phyloP scores from a whole-genome alignment of 2,113 vertebrate genomes.

The Recurvirostra avosetta region DNA sequence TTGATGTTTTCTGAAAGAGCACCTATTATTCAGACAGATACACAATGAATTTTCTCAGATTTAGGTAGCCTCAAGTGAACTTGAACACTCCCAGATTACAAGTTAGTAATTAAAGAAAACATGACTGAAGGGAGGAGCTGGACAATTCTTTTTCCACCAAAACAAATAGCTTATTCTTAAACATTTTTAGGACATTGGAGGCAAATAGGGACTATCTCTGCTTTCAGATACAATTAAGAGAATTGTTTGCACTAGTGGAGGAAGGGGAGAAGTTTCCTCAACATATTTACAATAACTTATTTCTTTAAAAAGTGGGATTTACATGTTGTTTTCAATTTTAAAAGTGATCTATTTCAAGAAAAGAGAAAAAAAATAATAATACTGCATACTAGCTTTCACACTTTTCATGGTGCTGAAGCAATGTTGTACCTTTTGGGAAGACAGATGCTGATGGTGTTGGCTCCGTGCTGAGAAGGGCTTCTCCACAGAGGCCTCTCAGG shows the following conservation, averaged over 20 bases:
- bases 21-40: not conserved
- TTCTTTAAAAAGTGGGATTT: not conserved
- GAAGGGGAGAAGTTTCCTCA: not conserved
- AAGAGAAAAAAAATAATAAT: not conserved
- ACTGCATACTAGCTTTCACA: not conserved
- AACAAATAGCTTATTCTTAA: not conserved
- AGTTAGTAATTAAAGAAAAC: not conserved
- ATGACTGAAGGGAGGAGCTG: not conserved
- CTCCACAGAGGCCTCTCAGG: not conserved
- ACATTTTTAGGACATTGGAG: not conserved
- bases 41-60: not conserved
- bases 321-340: not conserved
- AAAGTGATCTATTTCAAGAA: not conserved
- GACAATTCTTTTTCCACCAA: not conserved
- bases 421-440: not conserved
- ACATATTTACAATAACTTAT: not conserved
- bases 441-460: too few relatives aligned
- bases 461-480: not conserved
- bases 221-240: not conserved
- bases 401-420: not conserved
- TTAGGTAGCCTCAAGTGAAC: not conserved
- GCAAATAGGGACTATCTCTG: not conserved
- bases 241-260: not conserved
- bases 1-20: not conserved
- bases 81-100: not conserved